Evolutionary conservation across 2,113 vertebrate genomes (phyloP), one percentile per base, ranked within the genome.

Genomic region (Ptilonorhynchus violaceus): DNA sequence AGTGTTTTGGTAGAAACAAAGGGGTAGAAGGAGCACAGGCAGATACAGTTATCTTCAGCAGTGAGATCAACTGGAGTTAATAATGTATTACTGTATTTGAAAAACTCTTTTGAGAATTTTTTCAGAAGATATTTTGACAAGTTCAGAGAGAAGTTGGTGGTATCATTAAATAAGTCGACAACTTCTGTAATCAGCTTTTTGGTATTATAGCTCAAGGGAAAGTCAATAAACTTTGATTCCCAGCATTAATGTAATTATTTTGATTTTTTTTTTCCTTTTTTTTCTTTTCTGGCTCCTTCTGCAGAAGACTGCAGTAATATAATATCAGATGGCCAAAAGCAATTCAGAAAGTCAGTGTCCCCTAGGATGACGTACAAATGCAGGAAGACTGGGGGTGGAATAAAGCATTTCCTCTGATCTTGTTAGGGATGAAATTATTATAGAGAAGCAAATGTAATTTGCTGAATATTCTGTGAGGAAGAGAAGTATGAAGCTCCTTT

Each of bases 201-300:
- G 95, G 93, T 97, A 97, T 96, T 94, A 84, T 79, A 95, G 97
- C 98, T 97, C 98, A 97, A 98, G 98, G 98, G 98, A 98, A 97
- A 98, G 98, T 98, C 98, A 98, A 98, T 98, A 98, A 98, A 98
- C 98, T 98, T 98, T 98, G 97, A 98, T 98, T 98, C 89, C 64
- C 74, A 95, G 94, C 97, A 98, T 98, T 98, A 98, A 98, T 97
- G 92, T 97, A 98, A 98, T 98, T 98, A 98, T 98, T 98, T 98
- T 97, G 35, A 50, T 46, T 35, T 49, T 31, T 96, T 21, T 10
- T 2, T 5, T 5, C 9, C 15, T 13, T 95, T 30, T 60, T 75
- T 83, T 46, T 72, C 91, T 92, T 86, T 84, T 88, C 94, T 96
- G 82, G 82, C 95, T 98, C 58, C 70, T 97, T 98, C 77, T 96